Evolutionary conservation across 1,140 invertebrate species (phyloP).

Genomic region (Caenorhabditis brenneri): DNA sequence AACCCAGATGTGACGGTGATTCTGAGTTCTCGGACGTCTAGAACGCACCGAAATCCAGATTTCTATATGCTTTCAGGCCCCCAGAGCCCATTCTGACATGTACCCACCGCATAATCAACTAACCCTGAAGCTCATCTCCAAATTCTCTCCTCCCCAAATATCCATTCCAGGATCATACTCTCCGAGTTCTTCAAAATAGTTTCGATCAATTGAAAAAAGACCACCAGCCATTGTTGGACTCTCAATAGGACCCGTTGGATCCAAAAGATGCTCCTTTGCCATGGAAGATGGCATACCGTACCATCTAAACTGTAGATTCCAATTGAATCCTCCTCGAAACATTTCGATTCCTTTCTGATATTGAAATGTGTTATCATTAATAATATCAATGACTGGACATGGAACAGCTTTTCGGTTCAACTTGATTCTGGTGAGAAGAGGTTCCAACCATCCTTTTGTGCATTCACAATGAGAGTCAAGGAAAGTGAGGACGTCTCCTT

Average conservation of each 20-base stretch:
- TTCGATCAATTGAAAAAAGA: slow-evolving; percentile 85
- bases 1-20: too few relatives aligned
- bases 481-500: slow-evolving; percentile 83
- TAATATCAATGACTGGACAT: slow-evolving; percentile 92
- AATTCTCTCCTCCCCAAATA: slow-evolving; percentile 89
- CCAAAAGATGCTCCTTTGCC: slow-evolving; percentile 55
- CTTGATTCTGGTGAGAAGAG: slow-evolving; percentile 81
- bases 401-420: slow-evolving; percentile 81
- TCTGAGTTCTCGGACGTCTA: too few relatives aligned
- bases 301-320: slow-evolving; percentile 83
- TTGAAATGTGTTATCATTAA: slow-evolving; percentile 89
- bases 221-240: slow-evolving; percentile 94
- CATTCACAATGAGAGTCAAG: slow-evolving; percentile 92
- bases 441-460: slow-evolving; percentile 87
- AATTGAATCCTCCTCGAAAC: slow-evolving; percentile 97
- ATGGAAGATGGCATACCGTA: slow-evolving; percentile 72
- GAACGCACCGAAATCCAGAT: too few relatives aligned
- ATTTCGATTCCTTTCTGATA: slow-evolving; percentile 97
- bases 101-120: not conserved
- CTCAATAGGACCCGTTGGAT: slow-evolving; percentile 66
- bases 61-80: too few relatives aligned
- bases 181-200: slow-evolving; percentile 88
- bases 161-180: slow-evolving; percentile 97
- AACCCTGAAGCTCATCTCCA: slow-evolving; percentile 75
- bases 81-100: not conserved